Evolutionary conservation across 2,113 vertebrate species (phyloP).

Genomic region (Mastomys natalensis): DNA sequence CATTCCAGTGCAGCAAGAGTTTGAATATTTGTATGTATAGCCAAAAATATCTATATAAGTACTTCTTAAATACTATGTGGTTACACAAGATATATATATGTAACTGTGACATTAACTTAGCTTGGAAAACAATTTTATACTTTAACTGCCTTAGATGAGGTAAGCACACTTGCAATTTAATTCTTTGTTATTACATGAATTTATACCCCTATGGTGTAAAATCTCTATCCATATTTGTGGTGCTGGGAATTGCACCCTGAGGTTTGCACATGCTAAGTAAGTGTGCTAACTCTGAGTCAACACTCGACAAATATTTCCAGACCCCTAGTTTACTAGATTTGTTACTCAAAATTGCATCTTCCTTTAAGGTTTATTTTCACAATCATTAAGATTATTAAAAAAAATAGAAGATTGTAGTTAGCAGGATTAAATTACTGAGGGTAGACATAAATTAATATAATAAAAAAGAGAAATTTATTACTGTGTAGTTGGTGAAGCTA

Average conservation of each 20-base stretch:
- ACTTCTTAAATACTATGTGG: not conserved
- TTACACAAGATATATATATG: not conserved
- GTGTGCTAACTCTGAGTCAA: not conserved
- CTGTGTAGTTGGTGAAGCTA: not conserved
- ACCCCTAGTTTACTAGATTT: not conserved
- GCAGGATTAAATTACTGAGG: not conserved
- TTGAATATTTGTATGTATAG: not conserved
- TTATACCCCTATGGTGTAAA: not conserved
- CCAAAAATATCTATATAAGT: not conserved
- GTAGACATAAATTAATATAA: not conserved
- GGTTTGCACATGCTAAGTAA: not conserved
- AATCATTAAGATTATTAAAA: not conserved
- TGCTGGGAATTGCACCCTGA: not conserved
- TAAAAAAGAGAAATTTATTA: not conserved
- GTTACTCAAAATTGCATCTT: not conserved
- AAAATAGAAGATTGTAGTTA: not conserved
- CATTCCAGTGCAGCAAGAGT: not conserved
- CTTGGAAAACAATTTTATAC: not conserved
- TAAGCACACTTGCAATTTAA: not conserved
- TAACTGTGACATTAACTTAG: not conserved
- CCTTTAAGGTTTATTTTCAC: not conserved
- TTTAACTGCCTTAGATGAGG: not conserved
- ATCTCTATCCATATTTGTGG: no score
- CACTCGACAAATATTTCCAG: no score
- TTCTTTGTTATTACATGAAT: not conserved